phyloP scores from a whole-genome alignment of 2,888 invertebrate species.

The Hetaerina titia region DNA sequence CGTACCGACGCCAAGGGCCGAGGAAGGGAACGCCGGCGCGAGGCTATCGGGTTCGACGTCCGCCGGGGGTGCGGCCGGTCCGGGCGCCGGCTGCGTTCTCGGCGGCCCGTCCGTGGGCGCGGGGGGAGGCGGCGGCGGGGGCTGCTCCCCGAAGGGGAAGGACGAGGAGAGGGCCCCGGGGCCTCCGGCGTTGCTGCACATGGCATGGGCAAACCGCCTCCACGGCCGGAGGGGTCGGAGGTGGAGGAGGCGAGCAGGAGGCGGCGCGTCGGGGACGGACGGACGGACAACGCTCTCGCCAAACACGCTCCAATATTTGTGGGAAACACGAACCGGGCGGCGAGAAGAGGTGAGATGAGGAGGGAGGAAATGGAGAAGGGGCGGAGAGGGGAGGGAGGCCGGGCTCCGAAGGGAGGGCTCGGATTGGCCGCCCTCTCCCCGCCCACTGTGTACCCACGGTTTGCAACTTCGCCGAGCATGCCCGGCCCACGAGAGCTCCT shows the following conservation, averaged over 20 bases:
- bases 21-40: conserved; percentile 68
- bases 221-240: background rate
- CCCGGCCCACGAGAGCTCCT: conserved; percentile 63
- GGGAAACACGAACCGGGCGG: conserved; percentile 51
- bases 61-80: conserved; percentile 19
- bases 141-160: conserved; percentile 36
- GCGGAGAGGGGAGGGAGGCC: conserved; percentile 1
- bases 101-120: background rate
- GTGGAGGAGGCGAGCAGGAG: background rate
- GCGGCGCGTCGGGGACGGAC: background rate
- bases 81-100: conserved; percentile 22
- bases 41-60: conserved; percentile 69
- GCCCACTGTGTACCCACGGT: conserved; percentile 66
- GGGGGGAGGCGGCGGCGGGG: background rate
- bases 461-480: conserved; percentile 68
- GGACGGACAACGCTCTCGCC: conserved; percentile 53
- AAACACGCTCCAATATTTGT: conserved; percentile 67
- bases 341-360: background rate
- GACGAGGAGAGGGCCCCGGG: conserved; percentile 51
- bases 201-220: conserved; percentile 52
- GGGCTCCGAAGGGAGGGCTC: conserved; percentile 32
- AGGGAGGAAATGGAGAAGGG: background rate
- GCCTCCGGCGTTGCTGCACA: conserved; percentile 67
- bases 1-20: conserved; percentile 75
- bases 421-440: conserved; percentile 64